Evolutionary conservation across 2,113 vertebrate genomes (phyloP).

Genomic region (Hystrix cristata): DNA sequence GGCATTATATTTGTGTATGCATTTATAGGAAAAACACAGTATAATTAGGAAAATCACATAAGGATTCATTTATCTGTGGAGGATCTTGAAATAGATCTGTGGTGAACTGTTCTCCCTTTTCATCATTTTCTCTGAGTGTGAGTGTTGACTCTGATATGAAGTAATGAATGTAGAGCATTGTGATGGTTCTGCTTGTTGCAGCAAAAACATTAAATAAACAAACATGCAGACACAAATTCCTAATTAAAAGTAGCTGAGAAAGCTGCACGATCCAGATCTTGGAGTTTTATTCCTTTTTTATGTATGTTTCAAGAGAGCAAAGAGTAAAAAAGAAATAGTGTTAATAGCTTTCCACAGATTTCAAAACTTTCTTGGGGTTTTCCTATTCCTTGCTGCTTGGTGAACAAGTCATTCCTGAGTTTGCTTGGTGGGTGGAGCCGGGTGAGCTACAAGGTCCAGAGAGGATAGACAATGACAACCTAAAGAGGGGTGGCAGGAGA

Average conservation of each 20-base stretch:
- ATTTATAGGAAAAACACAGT: not conserved
- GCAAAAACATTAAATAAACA: not conserved
- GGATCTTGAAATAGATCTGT: not conserved
- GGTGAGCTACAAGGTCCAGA: fast-evolving
- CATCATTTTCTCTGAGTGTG: not conserved
- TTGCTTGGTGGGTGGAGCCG: not conserved
- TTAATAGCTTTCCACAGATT: not conserved
- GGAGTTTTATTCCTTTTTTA: not conserved
- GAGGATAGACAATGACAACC: not conserved
- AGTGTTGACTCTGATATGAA: not conserved
- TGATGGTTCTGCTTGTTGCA: not conserved
- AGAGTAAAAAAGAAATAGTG: not conserved
- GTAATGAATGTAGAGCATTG: not conserved
- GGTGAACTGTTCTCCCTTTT: not conserved
- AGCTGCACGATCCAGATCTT: not conserved
- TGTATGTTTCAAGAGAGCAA: not conserved
- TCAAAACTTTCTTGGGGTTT: not conserved
- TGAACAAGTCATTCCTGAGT: not conserved
- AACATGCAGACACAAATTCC: not conserved
- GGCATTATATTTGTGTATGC: not conserved
- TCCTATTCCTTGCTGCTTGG: not conserved
- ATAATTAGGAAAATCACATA: not conserved
- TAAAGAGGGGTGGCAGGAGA: not conserved
- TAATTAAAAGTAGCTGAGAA: not conserved
- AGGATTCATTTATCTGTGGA: not conserved